A percentile compares a stretch with the other conserved stretches of the same genome.
Conservation (phyloP, 1,140 invertebrate genomes). For the Drosophila lacertosa region DNA sequence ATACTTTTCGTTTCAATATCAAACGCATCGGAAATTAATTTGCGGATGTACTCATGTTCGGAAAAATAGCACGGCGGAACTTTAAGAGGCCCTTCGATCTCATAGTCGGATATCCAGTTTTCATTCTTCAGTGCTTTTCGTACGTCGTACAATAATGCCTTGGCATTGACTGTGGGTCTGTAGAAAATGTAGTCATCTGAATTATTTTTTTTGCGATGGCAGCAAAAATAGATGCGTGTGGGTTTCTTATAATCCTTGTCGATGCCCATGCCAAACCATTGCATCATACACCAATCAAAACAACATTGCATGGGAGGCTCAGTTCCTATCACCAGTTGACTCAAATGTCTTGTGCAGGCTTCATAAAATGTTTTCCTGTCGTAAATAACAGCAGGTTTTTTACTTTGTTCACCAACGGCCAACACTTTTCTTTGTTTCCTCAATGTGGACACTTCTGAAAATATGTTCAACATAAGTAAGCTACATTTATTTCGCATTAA, state of each 20-base stretch:
- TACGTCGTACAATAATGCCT: neutral
- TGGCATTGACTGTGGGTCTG: neutral
- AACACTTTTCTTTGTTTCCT: too few species aligned
- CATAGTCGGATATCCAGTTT: slow-evolving; percentile 22
- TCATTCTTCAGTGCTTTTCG: neutral
- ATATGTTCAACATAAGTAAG: too few species aligned
- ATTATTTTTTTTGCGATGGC: neutral
- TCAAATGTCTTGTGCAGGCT: neutral
- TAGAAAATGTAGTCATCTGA: neutral
- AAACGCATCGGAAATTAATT: too few species aligned
- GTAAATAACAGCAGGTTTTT: neutral
- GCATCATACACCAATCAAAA: neutral
- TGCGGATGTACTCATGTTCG: too few species aligned
- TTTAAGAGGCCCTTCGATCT: too few species aligned
- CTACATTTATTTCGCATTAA: too few species aligned
- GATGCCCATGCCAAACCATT: neutral
- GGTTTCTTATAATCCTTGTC: neutral
- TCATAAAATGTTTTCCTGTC: neutral
- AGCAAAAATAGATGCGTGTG: slow-evolving; percentile 2
- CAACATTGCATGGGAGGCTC: neutral
- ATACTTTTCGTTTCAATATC: neutral
- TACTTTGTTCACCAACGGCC: neutral
- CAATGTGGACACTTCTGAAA: too few species aligned
- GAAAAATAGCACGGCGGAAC: too few species aligned
- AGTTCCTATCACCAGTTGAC: neutral